phyloP scores from a whole-genome alignment of 2,113 vertebrate species.

The Poecilia latipinna region DNA sequence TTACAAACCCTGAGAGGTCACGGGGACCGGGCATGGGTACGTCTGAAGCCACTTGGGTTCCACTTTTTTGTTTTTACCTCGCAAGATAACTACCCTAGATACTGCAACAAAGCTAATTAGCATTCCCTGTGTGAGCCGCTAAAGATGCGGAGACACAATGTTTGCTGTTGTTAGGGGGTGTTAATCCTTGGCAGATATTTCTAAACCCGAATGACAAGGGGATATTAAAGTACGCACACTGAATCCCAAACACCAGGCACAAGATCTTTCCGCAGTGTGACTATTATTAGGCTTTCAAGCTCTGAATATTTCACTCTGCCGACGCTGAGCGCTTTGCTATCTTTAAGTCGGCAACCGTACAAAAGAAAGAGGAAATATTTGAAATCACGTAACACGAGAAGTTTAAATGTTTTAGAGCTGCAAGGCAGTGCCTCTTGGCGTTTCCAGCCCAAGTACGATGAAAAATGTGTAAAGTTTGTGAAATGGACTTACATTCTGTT shows the following conservation, averaged over 20 bases:
- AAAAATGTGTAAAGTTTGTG: not conserved
- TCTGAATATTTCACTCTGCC: constrained; percentile 26
- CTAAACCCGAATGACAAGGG: constrained; percentile 62
- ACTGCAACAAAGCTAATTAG: constrained; percentile 37
- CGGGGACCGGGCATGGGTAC: not conserved
- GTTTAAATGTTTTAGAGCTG: not conserved
- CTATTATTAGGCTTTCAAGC: constrained; percentile 26
- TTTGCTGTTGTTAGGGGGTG: constrained; percentile 66
- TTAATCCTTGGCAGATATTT: constrained; percentile 66
- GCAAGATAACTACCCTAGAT: constrained; percentile 18
- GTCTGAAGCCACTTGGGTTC: constrained; percentile 8
- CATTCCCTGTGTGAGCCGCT: constrained; percentile 50
- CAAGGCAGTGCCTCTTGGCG: not conserved
- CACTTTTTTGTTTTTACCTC: not conserved
- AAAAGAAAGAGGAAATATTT: not conserved
- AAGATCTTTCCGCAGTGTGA: constrained; percentile 43
- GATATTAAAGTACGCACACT: constrained; percentile 50
- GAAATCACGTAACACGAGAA: not conserved
- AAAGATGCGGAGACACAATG: constrained; percentile 66
- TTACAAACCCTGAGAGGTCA: constrained; percentile 5
- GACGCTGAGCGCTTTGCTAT: constrained; percentile 22
- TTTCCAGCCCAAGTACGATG: no score
- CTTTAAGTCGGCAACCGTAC: not conserved
- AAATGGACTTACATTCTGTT: not conserved
- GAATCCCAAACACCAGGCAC: constrained; percentile 57